Evolutionary conservation across 2,888 invertebrate species (phyloP).

Genomic region (Drosophila monieri): DNA sequence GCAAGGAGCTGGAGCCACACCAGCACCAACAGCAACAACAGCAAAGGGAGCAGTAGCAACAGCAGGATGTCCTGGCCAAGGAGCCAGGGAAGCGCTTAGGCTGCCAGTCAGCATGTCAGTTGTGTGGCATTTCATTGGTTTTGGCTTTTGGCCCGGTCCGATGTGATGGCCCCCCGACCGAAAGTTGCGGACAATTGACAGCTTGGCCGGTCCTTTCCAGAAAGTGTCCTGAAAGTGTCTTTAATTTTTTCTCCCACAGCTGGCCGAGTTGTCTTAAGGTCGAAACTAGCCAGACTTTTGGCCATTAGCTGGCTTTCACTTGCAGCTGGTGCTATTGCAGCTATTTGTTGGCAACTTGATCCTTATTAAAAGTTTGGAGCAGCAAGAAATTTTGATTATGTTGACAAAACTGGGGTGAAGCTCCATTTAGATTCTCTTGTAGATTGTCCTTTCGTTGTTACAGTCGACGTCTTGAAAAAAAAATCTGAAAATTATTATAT

Average conservation of each 20-base stretch:
- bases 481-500: background rate
- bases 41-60: background rate
- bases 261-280: constrained; percentile 16
- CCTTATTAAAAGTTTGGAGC: constrained; percentile 55
- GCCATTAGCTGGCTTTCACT: constrained; percentile 34
- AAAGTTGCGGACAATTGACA: constrained; percentile 42
- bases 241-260: constrained; percentile 20
- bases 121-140: constrained; percentile 45
- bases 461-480: background rate
- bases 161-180: constrained; percentile 11
- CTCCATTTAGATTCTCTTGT: constrained; percentile 15
- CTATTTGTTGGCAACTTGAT: constrained; percentile 36
- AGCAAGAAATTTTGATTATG: constrained; percentile 50
- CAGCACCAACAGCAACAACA: background rate
- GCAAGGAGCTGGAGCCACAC: background rate
- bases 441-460: background rate
- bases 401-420: constrained; percentile 45
- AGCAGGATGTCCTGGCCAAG: constrained; percentile 13
- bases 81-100: constrained; percentile 41
- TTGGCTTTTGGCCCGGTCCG: constrained; percentile 29
- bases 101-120: constrained; percentile 62
- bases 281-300: constrained; percentile 1
- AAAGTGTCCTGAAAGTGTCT: constrained; percentile 28
- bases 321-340: constrained; percentile 35
- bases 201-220: constrained; percentile 12